Base-by-base conservation (phyloP, 2,888 invertebrate genomes). In the Drosophila cognata region DNA sequence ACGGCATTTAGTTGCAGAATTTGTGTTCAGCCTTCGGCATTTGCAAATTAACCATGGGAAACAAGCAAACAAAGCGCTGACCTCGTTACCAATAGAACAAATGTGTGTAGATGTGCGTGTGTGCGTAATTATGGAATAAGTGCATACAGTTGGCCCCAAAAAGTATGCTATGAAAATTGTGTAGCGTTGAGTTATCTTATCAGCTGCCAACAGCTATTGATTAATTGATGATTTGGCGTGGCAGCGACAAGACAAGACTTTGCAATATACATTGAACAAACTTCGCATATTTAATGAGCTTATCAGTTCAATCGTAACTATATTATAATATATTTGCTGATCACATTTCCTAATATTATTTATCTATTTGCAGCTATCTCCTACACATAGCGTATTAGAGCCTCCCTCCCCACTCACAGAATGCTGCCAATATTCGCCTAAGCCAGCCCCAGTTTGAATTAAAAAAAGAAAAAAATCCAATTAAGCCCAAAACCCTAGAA, bases 11-110 rank as follows among this genome's bases (percentile, higher is more conserved):
- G 82, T 81, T 76, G 72, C 64, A 61, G 58, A 75, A 74, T 55
- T 52, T 69, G 52, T 56, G 72, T 43, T 35, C 62, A 79, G 76
- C 86, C 88, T 89, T 90, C 78, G 75, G 76, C 65, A 71, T 66
- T 82, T 89, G 85, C 81, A 88, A 88, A 87, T 91, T 87, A 85
- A 82, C 74, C 74, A 65, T 68, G 80, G 82, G 80, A 88, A 84
- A 89, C 85, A 76, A 75, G 55, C 57, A 60, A 56, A 16, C 33
- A 60, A 43, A 16, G 31, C 33, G 41, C 21, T 74, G 82, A 60
- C 75, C 81, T 78, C 63, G 63, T 63, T 59, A 41, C 38, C 56
- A 63, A 57, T 52, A 18, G 41, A 7, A 1, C 21, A 35, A 28
- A 33, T 10, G 7, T 25, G 38, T 51, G 11, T 33, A 18, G 16